Percentiles rank a stretch among this genome's conserved stretches.
These are phyloP conservation scores for Tamias sibiricus DNA, from an alignment of 2,113 vertebrate species.

Conservation along the genomic window DNA sequence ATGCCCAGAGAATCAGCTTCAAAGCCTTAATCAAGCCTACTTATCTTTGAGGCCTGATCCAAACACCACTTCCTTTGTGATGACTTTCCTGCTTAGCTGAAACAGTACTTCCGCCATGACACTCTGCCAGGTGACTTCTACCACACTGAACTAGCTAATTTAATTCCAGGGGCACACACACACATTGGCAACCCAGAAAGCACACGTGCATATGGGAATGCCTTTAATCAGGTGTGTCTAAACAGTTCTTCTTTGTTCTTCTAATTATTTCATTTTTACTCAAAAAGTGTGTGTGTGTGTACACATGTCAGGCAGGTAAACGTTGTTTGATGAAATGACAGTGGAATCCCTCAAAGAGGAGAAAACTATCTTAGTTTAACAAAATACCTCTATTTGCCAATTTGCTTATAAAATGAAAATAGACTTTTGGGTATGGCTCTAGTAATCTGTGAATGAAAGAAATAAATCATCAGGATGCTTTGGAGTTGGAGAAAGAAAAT, in stretches of 20 bases:
- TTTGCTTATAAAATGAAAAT: neutral
- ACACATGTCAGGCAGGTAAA: neutral
- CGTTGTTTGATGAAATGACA: neutral
- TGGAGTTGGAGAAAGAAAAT: neutral
- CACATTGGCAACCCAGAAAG: no score
- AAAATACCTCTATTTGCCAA: neutral
- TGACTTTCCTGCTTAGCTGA: neutral
- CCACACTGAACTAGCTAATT: neutral
- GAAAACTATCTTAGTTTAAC: neutral
- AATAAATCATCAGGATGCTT: neutral
- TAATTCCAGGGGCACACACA: neutral
- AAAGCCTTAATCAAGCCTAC: neutral
- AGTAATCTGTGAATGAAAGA: neutral
- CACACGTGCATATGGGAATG: neutral
- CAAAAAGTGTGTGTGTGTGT: neutral
- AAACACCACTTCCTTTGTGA: neutral
- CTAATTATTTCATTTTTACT: neutral
- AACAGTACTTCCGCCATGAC: neutral
- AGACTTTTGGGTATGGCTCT: neutral
- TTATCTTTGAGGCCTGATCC: neutral
- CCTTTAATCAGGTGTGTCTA: neutral
- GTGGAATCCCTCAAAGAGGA: neutral
- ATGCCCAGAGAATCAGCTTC: neutral
- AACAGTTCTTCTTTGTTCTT: neutral
- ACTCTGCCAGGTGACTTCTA: neutral